These are phyloP conservation scores for Philhelius pedissequus DNA, from an alignment of 2,888 invertebrate genomes.

Conservation along the genomic window DNA sequence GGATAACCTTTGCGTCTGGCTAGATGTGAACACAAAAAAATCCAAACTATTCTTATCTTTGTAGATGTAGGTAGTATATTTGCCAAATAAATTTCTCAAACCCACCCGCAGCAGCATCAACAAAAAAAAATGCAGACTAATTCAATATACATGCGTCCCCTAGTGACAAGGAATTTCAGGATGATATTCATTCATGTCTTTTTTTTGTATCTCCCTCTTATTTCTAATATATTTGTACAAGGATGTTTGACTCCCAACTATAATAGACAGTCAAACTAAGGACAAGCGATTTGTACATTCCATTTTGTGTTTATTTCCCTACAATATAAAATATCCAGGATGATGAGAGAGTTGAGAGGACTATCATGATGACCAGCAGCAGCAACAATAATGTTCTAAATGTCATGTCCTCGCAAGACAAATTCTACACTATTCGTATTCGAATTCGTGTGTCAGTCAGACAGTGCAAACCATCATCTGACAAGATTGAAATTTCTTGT, in stretches of 20 bases:
- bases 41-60: too few species aligned
- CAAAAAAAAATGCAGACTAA: not conserved
- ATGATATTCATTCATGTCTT: not conserved
- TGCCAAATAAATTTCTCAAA: not conserved
- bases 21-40: too few species aligned
- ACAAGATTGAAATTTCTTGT: not conserved
- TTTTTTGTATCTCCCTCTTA: not conserved
- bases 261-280: not conserved
- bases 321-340: not conserved
- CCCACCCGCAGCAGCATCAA: not conserved
- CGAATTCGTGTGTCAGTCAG: not conserved
- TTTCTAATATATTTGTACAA: too few species aligned
- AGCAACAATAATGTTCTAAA: not conserved
- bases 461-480: not conserved
- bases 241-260: not conserved
- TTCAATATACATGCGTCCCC: not conserved
- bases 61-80: too few species aligned
- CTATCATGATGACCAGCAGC: not conserved
- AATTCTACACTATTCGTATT: not conserved
- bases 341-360: not conserved
- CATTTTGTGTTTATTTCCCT: not conserved
- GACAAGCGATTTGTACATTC: conserved; percentile 36
- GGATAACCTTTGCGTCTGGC: not conserved
- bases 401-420: conserved; percentile 2
- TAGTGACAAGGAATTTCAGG: not conserved